Base-by-base conservation (phyloP, 2,113 vertebrate species). In the Sebastes schlegelii region DNA sequence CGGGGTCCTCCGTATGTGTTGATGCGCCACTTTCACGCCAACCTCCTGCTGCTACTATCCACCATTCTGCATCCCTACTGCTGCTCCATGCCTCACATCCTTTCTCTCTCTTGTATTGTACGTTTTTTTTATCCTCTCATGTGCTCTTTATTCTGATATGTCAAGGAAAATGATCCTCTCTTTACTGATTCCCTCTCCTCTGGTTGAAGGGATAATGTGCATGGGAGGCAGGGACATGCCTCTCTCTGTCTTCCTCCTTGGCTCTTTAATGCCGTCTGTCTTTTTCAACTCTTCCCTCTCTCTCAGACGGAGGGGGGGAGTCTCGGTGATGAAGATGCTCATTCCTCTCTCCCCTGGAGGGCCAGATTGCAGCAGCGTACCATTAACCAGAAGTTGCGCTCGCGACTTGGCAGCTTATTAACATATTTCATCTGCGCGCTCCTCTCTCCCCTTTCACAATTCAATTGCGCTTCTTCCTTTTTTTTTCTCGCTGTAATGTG, bases 331-430 rank as follows among this genome's bases (percentile, higher is more conserved):
- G 92, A 91, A 95, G 90, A 93, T 92, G 77, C 86, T 93, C 92
- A 92, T 94, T 91, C 89, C 87, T 90, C 74, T 89, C 89, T 82
- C 83, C 92, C 93, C 92, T 82, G 91, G 90, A 93, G 93, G 91
- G 90, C 92, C 79, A 89, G 87, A 93, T 91, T 93, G 91, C 92
- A 91, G 81, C 89, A 90, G 92, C 90, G 92, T 92, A 92, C 89
- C 93, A 94, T 96, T 95, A 95, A 92, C 82, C 91, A 89, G 88
- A 93, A 93, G 90, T 94, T 91, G 91, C 54, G 72, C 86, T 91
- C 78, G 55, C 87, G 92, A 83, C 77, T 84, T 90, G 88, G 85
- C 86, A 93, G 91, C 93, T 94, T 91, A 94, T 95, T 94, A 95
- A 84, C 94, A 94, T 95, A 94, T 93, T 94, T 94, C 91, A 94